Base-by-base conservation (phyloP, 2,888 invertebrate genomes). In the Nomada flava region DNA sequence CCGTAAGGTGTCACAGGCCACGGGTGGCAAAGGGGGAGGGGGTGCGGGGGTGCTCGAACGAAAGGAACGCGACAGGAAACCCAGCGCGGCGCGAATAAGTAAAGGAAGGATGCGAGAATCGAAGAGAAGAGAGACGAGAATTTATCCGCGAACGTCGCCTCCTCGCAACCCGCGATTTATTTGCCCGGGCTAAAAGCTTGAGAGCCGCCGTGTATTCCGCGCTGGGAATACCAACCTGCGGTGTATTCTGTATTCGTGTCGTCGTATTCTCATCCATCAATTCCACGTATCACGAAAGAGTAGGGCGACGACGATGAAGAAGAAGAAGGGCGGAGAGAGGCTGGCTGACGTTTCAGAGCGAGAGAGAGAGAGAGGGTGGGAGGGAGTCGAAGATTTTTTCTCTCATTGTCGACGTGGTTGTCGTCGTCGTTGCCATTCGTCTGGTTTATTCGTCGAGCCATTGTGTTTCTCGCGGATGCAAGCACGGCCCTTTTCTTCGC, bases 151-250 rank as follows among this genome's bases (percentile, higher is more conserved):
- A 86, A 79, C 76, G 78, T 81, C 83, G 81, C 65, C 84, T 83
- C 83, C 76, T 84, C 60, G 82, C 84, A 20, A 86, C 76, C 82
- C 79, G 76, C 89, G 89, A 89, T 89, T 88, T 89, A 89, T 89
- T 89, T 89, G 89, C 86, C 88, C 73, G 79, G 64, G 82, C 89
- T 89, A 89, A 89, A 89, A 89, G 88, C 88, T 89, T 86, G 89
- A 86, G 88, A 86, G 83, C 79, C 79, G 86, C 36, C 74, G 79
- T 82, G 80, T 82, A 88, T 85, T 79, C 81, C 86, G 73, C 82
- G 79, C 67, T 88, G 88, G 86, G 79, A 88, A 84, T 88, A 84
- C 78, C 78, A 82, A 79, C 76, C 76, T 75, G 55, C 79, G 78
- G 78, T 86, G 82, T 88, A 87, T 84, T 87, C 82, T 77, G 79